Percentiles rank a stretch among this genome's conserved stretches.
phyloP scores from a whole-genome alignment of 2,113 vertebrate species.

The Tachysurus fulvidraco region DNA sequence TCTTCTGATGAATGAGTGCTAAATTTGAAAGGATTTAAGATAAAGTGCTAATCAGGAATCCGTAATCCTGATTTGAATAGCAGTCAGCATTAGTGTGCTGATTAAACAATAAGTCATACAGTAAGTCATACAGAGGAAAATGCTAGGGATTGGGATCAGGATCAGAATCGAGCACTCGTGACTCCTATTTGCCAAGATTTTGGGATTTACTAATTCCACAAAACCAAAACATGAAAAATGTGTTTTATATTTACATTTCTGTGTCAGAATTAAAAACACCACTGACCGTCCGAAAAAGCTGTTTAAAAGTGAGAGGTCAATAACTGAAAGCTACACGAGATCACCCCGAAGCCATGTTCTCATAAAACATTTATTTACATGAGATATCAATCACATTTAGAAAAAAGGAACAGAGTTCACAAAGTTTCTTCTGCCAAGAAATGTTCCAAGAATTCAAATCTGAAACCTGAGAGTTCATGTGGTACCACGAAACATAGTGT shows the following conservation, averaged over 20 bases:
- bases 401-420: slow-evolving; percentile 72
- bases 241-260: neutral
- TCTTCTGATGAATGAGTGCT: neutral
- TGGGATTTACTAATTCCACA: neutral
- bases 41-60: neutral
- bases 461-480: slow-evolving; percentile 76
- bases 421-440: slow-evolving; percentile 62
- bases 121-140: slow-evolving; percentile 47
- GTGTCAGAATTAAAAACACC: neutral
- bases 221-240: neutral
- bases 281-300: neutral
- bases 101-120: slow-evolving; percentile 63
- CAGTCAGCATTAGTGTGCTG: slow-evolving; percentile 41
- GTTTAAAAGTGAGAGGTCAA: neutral
- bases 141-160: slow-evolving; percentile 69
- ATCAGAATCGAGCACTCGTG: slow-evolving; percentile 70
- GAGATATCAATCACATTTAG: slow-evolving; percentile 73
- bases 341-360: slow-evolving; percentile 15
- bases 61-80: slow-evolving; percentile 37
- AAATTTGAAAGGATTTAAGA: neutral
- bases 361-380: slow-evolving; percentile 78
- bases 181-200: slow-evolving; percentile 65
- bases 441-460: slow-evolving; percentile 62
- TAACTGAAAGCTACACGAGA: neutral
- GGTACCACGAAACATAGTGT: slow-evolving; percentile 67